A percentile compares a stretch with the other conserved stretches of the same genome.
phyloP scores from a whole-genome alignment of 2,113 vertebrate species.

The Raja brachyura region DNA sequence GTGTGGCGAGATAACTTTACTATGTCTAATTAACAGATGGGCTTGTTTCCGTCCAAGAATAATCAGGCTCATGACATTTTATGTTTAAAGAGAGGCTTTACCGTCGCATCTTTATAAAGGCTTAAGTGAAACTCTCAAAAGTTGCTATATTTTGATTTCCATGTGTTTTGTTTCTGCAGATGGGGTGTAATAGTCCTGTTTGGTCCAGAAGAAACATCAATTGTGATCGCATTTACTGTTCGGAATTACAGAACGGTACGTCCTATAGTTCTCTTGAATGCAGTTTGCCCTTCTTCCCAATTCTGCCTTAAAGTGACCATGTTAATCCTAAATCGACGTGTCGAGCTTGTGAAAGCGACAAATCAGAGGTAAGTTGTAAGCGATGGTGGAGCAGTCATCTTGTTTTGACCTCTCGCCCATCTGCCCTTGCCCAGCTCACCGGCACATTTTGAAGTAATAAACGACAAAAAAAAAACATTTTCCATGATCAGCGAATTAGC shows the following conservation, averaged over 20 bases:
- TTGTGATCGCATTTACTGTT: conserved; percentile 66
- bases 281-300: background rate
- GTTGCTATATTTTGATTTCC: conserved; percentile 35
- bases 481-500: background rate
- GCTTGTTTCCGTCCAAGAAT: background rate
- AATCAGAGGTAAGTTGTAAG: background rate
- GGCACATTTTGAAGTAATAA: background rate
- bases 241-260: conserved; percentile 74
- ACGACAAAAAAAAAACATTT: background rate
- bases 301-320: conserved; percentile 4
- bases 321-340: background rate
- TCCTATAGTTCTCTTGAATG: background rate
- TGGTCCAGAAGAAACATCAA: conserved; percentile 74
- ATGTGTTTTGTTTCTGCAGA: conserved; percentile 57
- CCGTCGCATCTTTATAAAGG: background rate
- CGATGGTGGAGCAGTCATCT: background rate
- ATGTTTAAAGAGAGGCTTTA: too few species aligned
- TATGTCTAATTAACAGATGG: conserved; percentile 37
- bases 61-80: background rate
- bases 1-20: background rate
- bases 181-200: conserved; percentile 74
- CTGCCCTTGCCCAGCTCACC: background rate
- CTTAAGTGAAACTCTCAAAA: conserved; percentile 42
- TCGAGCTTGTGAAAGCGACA: background rate
- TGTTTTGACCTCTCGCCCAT: background rate